These are phyloP conservation scores for Lerista edwardsae DNA, from an alignment of 2,797 vertebrate species.

Conservation along the genomic window DNA sequence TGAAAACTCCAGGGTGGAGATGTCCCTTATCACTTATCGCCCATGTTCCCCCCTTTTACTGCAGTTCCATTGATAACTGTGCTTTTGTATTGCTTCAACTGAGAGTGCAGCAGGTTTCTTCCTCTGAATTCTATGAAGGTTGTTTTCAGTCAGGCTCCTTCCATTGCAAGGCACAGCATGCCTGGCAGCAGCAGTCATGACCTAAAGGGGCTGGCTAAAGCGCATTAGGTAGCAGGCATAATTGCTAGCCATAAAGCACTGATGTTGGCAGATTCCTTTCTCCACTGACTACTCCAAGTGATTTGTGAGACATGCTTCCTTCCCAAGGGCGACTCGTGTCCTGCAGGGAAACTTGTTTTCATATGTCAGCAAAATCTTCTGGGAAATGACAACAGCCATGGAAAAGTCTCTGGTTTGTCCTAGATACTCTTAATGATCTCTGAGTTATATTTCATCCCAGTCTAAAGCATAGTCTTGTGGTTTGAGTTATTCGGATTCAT, in stretches of 20 bases:
- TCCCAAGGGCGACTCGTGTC: conserved; percentile 16
- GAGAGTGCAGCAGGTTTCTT: background rate
- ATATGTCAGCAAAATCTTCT: conserved; percentile 13
- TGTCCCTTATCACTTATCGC: background rate
- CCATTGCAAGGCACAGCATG: background rate
- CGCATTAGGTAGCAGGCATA: conserved; percentile 6
- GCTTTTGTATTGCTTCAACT: background rate
- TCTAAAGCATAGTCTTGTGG: background rate
- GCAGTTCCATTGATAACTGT: background rate
- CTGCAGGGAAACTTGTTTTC: conserved; percentile 15
- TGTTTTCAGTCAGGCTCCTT: background rate
- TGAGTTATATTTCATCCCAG: background rate
- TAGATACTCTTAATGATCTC: background rate
- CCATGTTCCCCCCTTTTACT: background rate
- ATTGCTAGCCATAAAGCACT: conserved; percentile 13
- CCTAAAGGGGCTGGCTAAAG: background rate
- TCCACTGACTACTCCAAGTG: conserved; percentile 1
- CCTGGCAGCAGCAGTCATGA: background rate
- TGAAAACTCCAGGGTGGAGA: background rate
- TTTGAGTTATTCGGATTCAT: background rate
- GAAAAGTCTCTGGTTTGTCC: background rate
- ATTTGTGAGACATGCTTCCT: conserved; percentile 17
- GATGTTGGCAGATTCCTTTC: background rate
- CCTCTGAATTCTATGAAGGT: background rate
- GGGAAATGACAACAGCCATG: background rate